These are phyloP conservation scores for Brachynemurus nebulosus DNA, from an alignment of 2,888 invertebrate genomes.

Conservation along the genomic window DNA sequence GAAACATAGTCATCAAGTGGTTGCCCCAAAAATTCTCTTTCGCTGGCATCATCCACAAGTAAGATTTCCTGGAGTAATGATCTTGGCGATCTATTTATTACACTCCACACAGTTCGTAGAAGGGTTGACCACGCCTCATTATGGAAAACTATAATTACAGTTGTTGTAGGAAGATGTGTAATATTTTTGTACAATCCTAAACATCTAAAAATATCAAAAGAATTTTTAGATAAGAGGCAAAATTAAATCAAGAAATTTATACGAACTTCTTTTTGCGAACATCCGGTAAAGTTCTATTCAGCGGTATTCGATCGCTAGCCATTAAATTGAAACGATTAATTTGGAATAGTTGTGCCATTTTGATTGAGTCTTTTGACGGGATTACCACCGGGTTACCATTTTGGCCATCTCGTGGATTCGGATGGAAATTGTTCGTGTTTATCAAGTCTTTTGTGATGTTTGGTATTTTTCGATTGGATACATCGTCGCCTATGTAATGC, in stretches of 20 bases:
- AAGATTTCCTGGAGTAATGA: conserved; percentile 69
- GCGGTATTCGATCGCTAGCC: conserved; percentile 75
- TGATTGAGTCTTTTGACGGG: conserved; percentile 55
- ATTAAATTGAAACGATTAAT: conserved; percentile 79
- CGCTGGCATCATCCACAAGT: conserved; percentile 79
- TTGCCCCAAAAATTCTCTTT: conserved; percentile 51
- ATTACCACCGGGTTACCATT: conserved; percentile 69
- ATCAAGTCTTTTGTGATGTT: conserved; percentile 61
- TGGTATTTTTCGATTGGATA: conserved; percentile 32
- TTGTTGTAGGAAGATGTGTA: conserved; percentile 65
- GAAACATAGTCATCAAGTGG: conserved; percentile 54
- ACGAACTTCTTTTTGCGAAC: conserved; percentile 64
- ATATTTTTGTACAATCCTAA: conserved; percentile 39
- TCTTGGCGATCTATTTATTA: conserved; percentile 74
- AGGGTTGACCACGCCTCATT: conserved; percentile 99
- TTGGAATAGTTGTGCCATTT: conserved; percentile 65
- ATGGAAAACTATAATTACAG: conserved; percentile 93
- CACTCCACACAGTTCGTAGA: conserved; percentile 86
- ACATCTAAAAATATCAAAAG: conserved; percentile 40
- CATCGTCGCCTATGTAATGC: conserved; percentile 71
- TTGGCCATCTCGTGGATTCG: conserved; percentile 58
- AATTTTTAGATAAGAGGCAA: no score
- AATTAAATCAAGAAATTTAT: neutral
- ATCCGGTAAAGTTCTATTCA: conserved; percentile 74
- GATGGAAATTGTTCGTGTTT: conserved; percentile 65